Evolutionary conservation across 1,140 invertebrate species (phyloP).

Genomic region (Bombus balteatus): DNA sequence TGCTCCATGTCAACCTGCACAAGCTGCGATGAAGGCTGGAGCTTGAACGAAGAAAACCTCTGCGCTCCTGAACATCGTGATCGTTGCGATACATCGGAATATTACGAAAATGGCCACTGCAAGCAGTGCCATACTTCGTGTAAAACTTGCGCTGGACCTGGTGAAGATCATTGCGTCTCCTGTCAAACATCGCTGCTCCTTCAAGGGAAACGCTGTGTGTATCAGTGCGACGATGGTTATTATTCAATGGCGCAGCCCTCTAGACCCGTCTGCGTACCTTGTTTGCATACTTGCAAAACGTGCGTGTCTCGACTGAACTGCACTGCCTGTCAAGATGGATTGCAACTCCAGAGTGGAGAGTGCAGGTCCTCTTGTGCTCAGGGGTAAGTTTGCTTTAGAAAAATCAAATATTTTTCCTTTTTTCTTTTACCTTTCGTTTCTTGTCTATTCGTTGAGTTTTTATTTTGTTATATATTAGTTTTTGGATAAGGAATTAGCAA

Average conservation of each 20-base stretch:
- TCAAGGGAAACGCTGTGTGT: slow-evolving; percentile 87
- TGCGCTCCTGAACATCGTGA: slow-evolving; percentile 87
- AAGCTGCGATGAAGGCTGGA: slow-evolving; percentile 88
- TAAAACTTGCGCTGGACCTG: slow-evolving; percentile 87
- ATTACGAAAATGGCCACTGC: slow-evolving; percentile 87
- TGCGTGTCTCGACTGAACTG: slow-evolving; percentile 91
- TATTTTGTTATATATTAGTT: no score
- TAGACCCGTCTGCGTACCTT: slow-evolving; percentile 88
- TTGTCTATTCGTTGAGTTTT: no score
- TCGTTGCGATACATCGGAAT: slow-evolving; percentile 87
- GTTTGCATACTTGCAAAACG: slow-evolving; percentile 89
- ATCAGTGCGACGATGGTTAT: slow-evolving; percentile 88
- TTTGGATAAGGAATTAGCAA: not conserved
- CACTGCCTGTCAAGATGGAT: slow-evolving; percentile 87
- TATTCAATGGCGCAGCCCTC: slow-evolving; percentile 84
- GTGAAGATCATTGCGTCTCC: slow-evolving; percentile 87
- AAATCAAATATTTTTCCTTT: not conserved
- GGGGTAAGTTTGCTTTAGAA: slow-evolving; percentile 77
- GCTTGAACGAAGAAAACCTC: slow-evolving; percentile 87
- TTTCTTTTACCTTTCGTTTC: not conserved
- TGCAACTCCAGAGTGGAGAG: slow-evolving; percentile 90
- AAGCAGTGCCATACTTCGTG: slow-evolving; percentile 88
- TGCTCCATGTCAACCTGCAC: slow-evolving; percentile 88
- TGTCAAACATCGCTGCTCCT: slow-evolving; percentile 87
- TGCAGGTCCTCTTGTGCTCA: slow-evolving; percentile 89